Evolutionary conservation across 2,888 invertebrate genomes (phyloP), one percentile per base, ranked within the genome.

Genomic region (Allolobophora icterica): DNA sequence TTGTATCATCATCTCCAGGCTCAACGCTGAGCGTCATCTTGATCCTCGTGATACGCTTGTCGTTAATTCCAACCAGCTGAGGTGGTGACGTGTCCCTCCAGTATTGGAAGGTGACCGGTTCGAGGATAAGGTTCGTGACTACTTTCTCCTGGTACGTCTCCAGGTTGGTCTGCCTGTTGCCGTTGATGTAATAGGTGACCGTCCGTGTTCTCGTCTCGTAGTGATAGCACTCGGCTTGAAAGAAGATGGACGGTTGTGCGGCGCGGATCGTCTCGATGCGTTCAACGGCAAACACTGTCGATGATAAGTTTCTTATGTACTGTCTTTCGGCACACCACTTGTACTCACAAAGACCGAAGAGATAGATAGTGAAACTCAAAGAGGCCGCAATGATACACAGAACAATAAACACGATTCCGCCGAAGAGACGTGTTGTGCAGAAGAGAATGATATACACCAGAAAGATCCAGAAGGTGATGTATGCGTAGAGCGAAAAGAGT

Each of bases 131-230:
- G 38, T 42, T 38, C 24, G 89, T 89, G 45, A 89, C 42, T 13
- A 89, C 45, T 52, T 89, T 42, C 89, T 89, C 89, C n/a, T 89
- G 42, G 33, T 89, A 89, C 35, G 89, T 21, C 38, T 89, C 89
- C 89, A 34, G 15, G 3, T 45, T 34, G 2, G 89, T 89, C 89
- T 89, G 89, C 42, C 42, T 33, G n/a, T n/a, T 52, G 5, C 89
- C 89, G 19, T 42, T 52, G 40, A 24, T 13, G 42, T 89, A 42
- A 45, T 89, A 89, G 40, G 30, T n/a, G 33, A 89, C 89, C 6
- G 89, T 40, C 17, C 89, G 89, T 6, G 52, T 52, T 21, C 89
- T 42, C 42, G 52, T 42, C 52, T 89, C 89, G 42, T 33, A 89
- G 40, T 89, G 89, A 30, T 52, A 89, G 33, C 45, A 42, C 33